Evolutionary conservation across 1,140 invertebrate species (phyloP), one percentile per base, ranked within the genome.

Genomic region (Mizuhopecten yessoensis): DNA sequence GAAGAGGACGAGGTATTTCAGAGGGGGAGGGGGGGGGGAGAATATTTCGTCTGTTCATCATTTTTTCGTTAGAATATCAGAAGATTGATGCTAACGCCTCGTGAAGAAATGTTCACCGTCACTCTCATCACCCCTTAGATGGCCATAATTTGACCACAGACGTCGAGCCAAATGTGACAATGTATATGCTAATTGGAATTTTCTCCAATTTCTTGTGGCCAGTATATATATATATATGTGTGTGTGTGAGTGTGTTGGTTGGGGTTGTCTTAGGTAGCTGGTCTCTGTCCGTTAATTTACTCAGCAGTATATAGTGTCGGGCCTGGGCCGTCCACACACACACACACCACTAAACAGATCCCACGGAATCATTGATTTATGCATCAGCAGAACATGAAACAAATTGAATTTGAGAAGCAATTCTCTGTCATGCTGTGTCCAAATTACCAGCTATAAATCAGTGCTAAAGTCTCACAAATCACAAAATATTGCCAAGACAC

Each of bases 181-280:
- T 75, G 57, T 75, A 75, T 75, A 75, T 75, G 57, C 57, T 75
- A 75, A 75, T 75, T 75, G 57, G n/a, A 75, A 75, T 75, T 75
- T 75, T 75, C 57, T 75, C 57, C 57, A 75, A 75, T 75, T 75
- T 75, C 57, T 75, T 7, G 9, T 29, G 57, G 57, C 57, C 57
- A 75, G 57, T 75, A 29, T n/a, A 75, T n/a, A 75, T 75, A 75
- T 75, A 49, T 49, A 49, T 49, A 15, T 49, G 20, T 20, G 13
- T 49, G 45, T 5, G 23, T 75, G 15, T 15, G 45, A 11, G 3
- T n/a, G 23, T 75, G 57, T 1, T 75, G 57, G 57, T 29, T 75
- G 57, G 1, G 57, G 23, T 75, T 75, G 57, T 75, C 23, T n/a
- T 75, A 75, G 57, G 57, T 29, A n/a, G 57, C 29, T 75, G 57